Evolutionary conservation across 2,888 invertebrate species (phyloP), one percentile per base, ranked within the genome.

Genomic region (Epinotia bilunana): DNA sequence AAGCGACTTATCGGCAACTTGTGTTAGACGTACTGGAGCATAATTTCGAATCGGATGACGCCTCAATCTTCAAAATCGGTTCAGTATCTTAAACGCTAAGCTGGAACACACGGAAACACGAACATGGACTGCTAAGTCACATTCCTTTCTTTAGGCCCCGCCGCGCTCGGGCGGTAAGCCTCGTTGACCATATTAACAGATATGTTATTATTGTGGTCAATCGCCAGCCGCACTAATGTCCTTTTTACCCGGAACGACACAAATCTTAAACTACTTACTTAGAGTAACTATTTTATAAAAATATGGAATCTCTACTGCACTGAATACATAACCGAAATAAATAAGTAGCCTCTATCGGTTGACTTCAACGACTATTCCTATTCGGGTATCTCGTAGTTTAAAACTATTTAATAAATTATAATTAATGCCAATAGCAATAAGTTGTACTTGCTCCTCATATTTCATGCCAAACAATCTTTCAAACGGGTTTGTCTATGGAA

Each of bases 261-360:
- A 12, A 46, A 13, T 46, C 3, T 46, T 46, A 12, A 46, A 46
- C 0, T 46, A 46, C 46, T 46, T 46, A 49, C 53, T 53, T 53
- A 53, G 7, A 53, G 53, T 12, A 3, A 2, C 3, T 28, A 62
- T 1, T 12, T 62, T 62, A 43, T 62, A 12, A 43, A 62, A 62
- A 43, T 43, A 62, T 16, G n/a, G 18, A 62, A 43, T 18, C 43
- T 12, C 18, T 43, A 62, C 62, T 12, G 39, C 62, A 18, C 33
- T n/a, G 18, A 62, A 13, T 62, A 39, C 43, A 62, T 43, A 62
- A 43, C 12, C 28, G n/a, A 33, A 55, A 65, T 53, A 68, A 58
- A 46, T 69, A 53, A 53, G 49, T 46, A 69, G 69, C 69, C 69
- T 69, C 69, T 60, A 46, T n/a, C n/a, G 16, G 43, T 28, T 60